Conservation (phyloP, 2,113 vertebrate species). For the Hiodon tergisus region DNA sequence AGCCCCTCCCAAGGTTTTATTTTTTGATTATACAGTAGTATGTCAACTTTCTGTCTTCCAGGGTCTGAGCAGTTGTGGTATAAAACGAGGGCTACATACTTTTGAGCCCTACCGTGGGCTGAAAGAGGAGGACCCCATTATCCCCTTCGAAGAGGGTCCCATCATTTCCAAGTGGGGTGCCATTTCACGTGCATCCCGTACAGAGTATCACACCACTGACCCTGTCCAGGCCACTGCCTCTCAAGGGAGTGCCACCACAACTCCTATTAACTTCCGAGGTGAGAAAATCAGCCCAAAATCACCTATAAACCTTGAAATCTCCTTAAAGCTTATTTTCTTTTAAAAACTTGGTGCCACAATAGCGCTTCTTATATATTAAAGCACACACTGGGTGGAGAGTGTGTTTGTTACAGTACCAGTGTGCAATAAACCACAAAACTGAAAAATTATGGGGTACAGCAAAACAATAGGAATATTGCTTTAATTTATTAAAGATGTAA, state of each 20-base stretch:
- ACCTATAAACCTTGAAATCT: not conserved
- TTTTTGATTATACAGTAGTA: too few species aligned
- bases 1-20: too few species aligned
- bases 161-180: conserved; percentile 98
- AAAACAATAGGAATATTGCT: too few species aligned
- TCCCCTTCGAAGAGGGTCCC: conserved; percentile 90
- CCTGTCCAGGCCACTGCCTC: conserved; percentile 91
- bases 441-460: too few species aligned
- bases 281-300: not conserved
- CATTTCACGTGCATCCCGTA: conserved; percentile 89
- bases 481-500: too few species aligned
- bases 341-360: too few species aligned
- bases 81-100: conserved; percentile 78
- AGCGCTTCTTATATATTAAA: too few species aligned
- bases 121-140: conserved; percentile 95
- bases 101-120: conserved; percentile 79
- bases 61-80: conserved; percentile 74
- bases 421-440: too few species aligned
- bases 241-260: conserved; percentile 80
- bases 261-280: conserved; percentile 91
- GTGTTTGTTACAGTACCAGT: too few species aligned
- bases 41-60: conserved; percentile 33
- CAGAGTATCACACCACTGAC: conserved; percentile 86
- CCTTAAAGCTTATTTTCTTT: not conserved
- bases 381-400: too few species aligned